phyloP scores from a whole-genome alignment of 2,797 vertebrate species.

The Somateria mollissima region DNA sequence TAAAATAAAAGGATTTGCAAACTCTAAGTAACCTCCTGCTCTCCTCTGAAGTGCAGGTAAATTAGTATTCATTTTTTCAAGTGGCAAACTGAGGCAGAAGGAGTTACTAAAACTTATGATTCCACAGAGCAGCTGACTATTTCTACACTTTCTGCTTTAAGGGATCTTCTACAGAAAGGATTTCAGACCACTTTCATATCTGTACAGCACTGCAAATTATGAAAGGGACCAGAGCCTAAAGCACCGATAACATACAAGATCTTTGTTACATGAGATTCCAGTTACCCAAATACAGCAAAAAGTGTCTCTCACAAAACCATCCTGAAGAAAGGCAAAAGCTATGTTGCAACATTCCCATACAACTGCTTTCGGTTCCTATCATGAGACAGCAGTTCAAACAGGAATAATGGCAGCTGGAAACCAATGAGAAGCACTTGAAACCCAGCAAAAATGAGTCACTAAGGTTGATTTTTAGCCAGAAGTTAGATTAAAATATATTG shows the following conservation, averaged over 20 bases:
- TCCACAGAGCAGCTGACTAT: not conserved
- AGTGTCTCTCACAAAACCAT: not conserved
- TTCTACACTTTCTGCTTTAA: not conserved
- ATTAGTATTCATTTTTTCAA: not conserved
- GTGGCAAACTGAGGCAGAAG: constrained; percentile 2
- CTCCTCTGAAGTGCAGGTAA: not conserved
- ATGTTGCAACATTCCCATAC: not conserved
- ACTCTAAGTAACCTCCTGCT: not conserved
- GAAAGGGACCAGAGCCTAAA: not conserved
- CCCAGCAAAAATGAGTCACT: not conserved
- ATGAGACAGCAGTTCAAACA: not conserved
- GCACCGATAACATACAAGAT: not conserved
- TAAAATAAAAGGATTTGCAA: not conserved
- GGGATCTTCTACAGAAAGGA: not conserved
- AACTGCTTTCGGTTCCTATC: not conserved
- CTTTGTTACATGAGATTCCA: not conserved
- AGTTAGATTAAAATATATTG: not conserved
- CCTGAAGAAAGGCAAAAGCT: not conserved
- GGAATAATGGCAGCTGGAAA: not conserved
- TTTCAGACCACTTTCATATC: not conserved
- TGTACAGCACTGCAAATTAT: not conserved
- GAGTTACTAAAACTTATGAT: not conserved
- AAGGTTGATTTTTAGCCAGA: not conserved
- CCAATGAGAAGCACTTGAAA: not conserved
- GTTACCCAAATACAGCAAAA: not conserved